Conservation (phyloP, 2,888 invertebrate genomes). For the Epinotia ramella region DNA sequence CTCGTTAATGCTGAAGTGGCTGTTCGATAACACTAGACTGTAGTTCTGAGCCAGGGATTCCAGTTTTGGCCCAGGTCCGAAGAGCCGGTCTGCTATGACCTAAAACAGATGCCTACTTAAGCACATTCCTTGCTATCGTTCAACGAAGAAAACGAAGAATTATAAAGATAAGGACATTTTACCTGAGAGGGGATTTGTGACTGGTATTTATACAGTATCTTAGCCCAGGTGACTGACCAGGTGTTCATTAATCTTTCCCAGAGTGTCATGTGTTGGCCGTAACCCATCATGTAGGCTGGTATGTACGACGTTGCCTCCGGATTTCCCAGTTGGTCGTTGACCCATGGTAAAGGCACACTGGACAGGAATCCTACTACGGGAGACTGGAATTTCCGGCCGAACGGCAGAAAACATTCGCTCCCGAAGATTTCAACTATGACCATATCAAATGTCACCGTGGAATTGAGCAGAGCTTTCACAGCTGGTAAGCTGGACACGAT, state of each 20-base stretch:
- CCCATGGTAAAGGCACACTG: conserved; percentile 84
- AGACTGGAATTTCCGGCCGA: conserved; percentile 81
- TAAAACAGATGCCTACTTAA: conserved; percentile 53
- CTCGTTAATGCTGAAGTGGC: conserved; percentile 84
- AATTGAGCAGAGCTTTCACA: conserved; percentile 70
- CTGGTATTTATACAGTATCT: conserved; percentile 71
- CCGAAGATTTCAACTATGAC: conserved; percentile 83
- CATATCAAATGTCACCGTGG: conserved; percentile 70
- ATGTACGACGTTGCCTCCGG: conserved; percentile 85
- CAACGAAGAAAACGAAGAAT: background rate
- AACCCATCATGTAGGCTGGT: conserved; percentile 83
- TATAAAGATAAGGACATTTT: background rate
- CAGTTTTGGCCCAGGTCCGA: conserved; percentile 78
- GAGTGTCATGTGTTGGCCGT: conserved; percentile 78
- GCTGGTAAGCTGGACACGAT: conserved; percentile 72
- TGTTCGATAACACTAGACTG: conserved; percentile 83
- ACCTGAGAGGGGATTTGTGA: conserved; percentile 80
- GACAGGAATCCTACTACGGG: conserved; percentile 83
- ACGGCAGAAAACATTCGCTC: conserved; percentile 84
- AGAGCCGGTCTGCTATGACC: conserved; percentile 78
- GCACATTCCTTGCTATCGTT: background rate
- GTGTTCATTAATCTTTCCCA: conserved; percentile 81
- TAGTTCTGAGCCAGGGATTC: conserved; percentile 77
- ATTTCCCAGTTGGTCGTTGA: conserved; percentile 83
- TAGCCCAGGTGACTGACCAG: conserved; percentile 70